A percentile compares a stretch with the other conserved stretches of the same genome.
Evolutionary conservation across 2,113 vertebrate species (phyloP).

Genomic region (Sylvia atricapilla): DNA sequence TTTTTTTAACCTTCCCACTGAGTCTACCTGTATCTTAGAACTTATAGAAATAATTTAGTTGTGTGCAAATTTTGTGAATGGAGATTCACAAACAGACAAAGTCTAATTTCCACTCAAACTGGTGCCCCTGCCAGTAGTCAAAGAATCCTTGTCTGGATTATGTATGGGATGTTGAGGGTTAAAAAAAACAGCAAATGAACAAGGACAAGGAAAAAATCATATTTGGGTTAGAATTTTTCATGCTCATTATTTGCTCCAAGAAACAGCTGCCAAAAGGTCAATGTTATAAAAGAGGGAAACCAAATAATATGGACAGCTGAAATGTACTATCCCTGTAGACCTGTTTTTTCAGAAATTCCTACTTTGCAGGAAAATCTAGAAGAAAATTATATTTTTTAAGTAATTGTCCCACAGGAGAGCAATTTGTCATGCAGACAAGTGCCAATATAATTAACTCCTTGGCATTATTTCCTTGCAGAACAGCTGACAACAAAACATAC

Average conservation of each 20-base stretch:
- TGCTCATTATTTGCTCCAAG: neutral
- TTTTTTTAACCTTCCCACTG: neutral
- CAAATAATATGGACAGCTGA: neutral
- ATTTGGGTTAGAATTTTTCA: neutral
- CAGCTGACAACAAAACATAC: neutral
- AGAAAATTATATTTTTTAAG: neutral
- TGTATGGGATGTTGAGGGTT: neutral
- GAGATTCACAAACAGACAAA: neutral
- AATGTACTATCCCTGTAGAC: neutral
- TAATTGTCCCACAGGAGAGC: neutral
- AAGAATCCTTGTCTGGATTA: neutral
- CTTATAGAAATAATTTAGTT: neutral
- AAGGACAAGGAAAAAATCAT: neutral
- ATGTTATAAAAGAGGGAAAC: neutral
- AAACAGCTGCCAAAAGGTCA: neutral
- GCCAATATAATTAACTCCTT: neutral
- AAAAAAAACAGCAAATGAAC: neutral
- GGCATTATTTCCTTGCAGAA: neutral
- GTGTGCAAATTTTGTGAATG: neutral
- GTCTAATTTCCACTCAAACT: neutral
- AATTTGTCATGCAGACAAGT: neutral
- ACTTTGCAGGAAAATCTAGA: neutral
- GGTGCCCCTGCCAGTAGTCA: neutral
- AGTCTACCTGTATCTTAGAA: neutral
- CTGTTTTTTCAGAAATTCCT: neutral